Conservation (phyloP, 1,140 invertebrate species). For the Papilio xuthus region DNA sequence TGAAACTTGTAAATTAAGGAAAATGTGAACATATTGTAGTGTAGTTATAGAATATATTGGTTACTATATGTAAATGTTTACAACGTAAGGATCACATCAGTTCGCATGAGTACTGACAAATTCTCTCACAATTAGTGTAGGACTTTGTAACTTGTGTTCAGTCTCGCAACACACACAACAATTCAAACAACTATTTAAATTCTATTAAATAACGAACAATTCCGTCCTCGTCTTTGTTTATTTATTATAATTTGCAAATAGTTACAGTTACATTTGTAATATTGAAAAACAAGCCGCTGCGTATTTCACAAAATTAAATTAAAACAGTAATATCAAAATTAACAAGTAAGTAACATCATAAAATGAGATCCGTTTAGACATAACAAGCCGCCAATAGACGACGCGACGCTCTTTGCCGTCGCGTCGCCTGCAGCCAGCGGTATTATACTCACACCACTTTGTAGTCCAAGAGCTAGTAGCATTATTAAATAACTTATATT, state of each 20-base stretch:
- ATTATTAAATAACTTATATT: neutral
- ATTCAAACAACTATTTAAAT: neutral
- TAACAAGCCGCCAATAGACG: neutral
- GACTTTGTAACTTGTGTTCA: neutral
- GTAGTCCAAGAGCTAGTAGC: neutral
- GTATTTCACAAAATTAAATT: neutral
- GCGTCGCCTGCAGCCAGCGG: neutral
- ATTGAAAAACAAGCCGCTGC: neutral
- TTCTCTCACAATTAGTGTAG: neutral
- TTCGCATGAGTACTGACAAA: neutral
- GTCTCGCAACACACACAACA: neutral
- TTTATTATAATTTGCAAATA: neutral
- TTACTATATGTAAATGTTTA: neutral
- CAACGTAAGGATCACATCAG: neutral
- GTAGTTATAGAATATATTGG: too few relatives aligned
- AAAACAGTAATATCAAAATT: neutral
- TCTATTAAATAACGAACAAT: neutral
- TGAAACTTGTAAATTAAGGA: too few relatives aligned
- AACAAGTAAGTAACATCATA: neutral
- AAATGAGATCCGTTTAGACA: neutral
- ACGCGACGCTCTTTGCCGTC: too few relatives aligned
- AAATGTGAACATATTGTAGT: too few relatives aligned
- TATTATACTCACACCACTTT: neutral
- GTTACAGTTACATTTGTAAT: neutral
- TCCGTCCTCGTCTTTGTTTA: neutral